These are phyloP conservation scores for Danionella cerebrum DNA, from an alignment of 2,113 vertebrate genomes.

Conservation along the genomic window DNA sequence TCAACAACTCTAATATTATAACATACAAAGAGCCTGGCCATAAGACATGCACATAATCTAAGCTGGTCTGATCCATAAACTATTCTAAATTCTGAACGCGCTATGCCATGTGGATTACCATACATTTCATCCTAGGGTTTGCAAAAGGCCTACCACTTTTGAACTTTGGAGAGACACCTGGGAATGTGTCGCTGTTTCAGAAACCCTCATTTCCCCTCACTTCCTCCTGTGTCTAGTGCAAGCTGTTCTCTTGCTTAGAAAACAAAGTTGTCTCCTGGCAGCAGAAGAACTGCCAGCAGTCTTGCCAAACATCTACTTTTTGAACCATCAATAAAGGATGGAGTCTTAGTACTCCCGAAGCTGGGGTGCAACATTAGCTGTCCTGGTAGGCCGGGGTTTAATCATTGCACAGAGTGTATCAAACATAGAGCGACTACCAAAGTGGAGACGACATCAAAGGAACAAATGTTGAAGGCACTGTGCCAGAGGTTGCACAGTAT, in stretches of 20 bases:
- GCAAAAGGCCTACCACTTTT: neutral
- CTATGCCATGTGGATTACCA: neutral
- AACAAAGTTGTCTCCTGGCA: neutral
- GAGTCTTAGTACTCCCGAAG: neutral
- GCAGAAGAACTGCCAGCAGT: neutral
- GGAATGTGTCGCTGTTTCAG: neutral
- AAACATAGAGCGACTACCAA: neutral
- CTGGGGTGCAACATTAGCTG: neutral
- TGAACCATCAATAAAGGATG: neutral
- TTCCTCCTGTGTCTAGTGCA: neutral
- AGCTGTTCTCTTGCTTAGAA: constrained; percentile 4
- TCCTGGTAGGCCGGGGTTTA: neutral
- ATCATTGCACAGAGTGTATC: neutral
- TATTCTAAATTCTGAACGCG: constrained; percentile 1
- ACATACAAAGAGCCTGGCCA: neutral
- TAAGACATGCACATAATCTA: constrained; percentile 2
- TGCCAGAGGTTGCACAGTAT: neutral
- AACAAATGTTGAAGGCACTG: neutral
- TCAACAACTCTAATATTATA: constrained; percentile 3
- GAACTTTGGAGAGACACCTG: neutral
- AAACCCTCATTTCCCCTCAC: neutral
- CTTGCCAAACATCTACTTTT: constrained; percentile 24
- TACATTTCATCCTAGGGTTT: neutral
- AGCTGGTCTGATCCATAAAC: constrained; percentile 7
- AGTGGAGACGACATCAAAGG: neutral